Evolutionary conservation across 2,888 invertebrate species (phyloP).

Genomic region (Harpagoxenus sublaevis): DNA sequence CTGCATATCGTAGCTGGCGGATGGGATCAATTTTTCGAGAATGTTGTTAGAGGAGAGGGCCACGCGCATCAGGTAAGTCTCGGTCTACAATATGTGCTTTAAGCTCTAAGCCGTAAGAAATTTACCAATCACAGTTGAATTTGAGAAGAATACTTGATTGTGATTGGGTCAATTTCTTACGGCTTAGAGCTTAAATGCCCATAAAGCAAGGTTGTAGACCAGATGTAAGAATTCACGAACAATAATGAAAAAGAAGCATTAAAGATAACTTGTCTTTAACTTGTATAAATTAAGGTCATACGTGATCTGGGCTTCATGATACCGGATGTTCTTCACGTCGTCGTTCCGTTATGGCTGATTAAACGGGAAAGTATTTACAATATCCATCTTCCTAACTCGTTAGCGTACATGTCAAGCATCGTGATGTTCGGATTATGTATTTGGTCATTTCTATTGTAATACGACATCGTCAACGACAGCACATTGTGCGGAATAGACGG

Average conservation of each 20-base stretch:
- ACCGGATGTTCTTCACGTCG: slow-evolving; percentile 89
- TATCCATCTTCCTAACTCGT: slow-evolving; percentile 79
- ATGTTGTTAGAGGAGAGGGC: slow-evolving; percentile 89
- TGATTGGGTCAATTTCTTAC: no score
- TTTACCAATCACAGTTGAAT: no score
- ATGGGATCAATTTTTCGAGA: slow-evolving; percentile 90
- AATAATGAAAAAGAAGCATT: background rate
- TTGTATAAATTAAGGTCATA: slow-evolving; percentile 85
- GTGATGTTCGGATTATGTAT: slow-evolving; percentile 82
- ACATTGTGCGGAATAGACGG: background rate
- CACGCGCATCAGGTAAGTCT: slow-evolving; percentile 90
- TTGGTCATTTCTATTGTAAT: slow-evolving; percentile 77
- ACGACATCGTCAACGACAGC: background rate
- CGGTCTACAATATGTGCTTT: no score
- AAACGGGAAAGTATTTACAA: slow-evolving; percentile 79
- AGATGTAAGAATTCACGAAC: slow-evolving; percentile 26
- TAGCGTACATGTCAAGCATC: slow-evolving; percentile 82
- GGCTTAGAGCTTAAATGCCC: no score
- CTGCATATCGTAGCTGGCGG: slow-evolving; percentile 89
- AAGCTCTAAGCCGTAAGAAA: no score
- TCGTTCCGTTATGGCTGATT: slow-evolving; percentile 88
- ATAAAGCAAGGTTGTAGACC: no score
- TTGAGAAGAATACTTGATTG: no score
- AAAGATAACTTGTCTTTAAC: slow-evolving; percentile 24
- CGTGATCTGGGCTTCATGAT: slow-evolving; percentile 91